A percentile compares a stretch with the other conserved stretches of the same genome.
These are phyloP conservation scores for Aplochiton taeniatus DNA, from an alignment of 2,797 vertebrate genomes.

Conservation along the genomic window DNA sequence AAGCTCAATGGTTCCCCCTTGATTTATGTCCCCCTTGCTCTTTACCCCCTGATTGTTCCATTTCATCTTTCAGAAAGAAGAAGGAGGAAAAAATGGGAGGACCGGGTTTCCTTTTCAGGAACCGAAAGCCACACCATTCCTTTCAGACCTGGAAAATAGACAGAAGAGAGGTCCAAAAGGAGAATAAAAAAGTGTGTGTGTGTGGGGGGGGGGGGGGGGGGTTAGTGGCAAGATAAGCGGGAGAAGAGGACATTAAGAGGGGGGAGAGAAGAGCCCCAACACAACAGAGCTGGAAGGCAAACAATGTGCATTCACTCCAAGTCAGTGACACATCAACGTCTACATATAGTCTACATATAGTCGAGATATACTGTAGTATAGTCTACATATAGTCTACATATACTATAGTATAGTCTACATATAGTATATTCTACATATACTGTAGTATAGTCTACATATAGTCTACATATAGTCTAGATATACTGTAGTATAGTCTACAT, in stretches of 20 bases:
- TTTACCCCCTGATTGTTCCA: conserved; percentile 81
- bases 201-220: neutral
- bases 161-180: conserved; percentile 2
- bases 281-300: too few species aligned
- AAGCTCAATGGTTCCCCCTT: conserved; percentile 81
- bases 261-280: conserved; percentile 32
- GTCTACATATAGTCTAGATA: too few species aligned
- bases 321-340: too few species aligned
- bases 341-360: too few species aligned
- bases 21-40: conserved; percentile 87
- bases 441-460: too few species aligned
- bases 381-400: too few species aligned
- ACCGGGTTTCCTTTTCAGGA: conserved; percentile 78
- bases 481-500: too few species aligned
- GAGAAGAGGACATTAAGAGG: neutral
- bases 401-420: too few species aligned
- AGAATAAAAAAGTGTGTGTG: too few species aligned
- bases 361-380: too few species aligned
- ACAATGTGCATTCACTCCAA: too few species aligned
- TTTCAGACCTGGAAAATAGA: conserved; percentile 48
- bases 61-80: conserved; percentile 81
- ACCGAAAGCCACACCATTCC: conserved; percentile 74
- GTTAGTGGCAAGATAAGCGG: neutral
- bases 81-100: conserved; percentile 55
- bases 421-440: too few species aligned